Base-by-base conservation (phyloP, 53 echinoderm and acorn worm genomes). In the Arbacia lixula region DNA sequence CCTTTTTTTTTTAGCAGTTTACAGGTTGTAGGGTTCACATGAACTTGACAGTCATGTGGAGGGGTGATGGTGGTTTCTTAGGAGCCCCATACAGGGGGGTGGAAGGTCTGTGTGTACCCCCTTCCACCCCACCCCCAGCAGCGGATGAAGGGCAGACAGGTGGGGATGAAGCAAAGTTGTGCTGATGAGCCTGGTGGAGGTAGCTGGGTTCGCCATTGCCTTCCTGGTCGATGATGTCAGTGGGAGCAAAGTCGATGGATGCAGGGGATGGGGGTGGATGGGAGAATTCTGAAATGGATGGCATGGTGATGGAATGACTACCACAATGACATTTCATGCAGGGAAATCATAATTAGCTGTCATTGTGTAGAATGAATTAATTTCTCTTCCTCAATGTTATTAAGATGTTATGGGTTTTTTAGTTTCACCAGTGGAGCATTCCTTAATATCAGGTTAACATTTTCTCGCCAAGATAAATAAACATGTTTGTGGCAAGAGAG, bases 31-130 rank as follows among this genome's bases (percentile, higher is more conserved):
- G 46, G 12, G 20, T 20, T 74, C 27, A 74, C 36, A 74, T 6
- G 36, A 74, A 93, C 76, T 93, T 93, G 51, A 93, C 76, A 29
- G 83, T 82, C 95, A 95, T 95, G 63, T 73, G 36, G 21, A 95
- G 89, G 5, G 95, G 95, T 22, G 95, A 95, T 0, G 95, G 56
- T 35, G 95, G 95, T 53, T 89, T 89, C 32, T 87, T 89, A 12
- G 86, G 95, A 32, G 77, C 89, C 24, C 91, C 91, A 51, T 87
- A 91, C 12, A 89, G 89, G 35, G 95, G 95, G 19, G 95, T 93
- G 40, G 64, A 26, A n/a, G 90, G 75, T 53, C 87, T 85, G 16
- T 38, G 41, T 9, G 36, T 19, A 6, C 19, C 54, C 26, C 37
- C 17, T 22, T 20, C 28, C 12, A 49, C 26, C 12, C 19, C 54